Evolutionary conservation across 2,113 vertebrate species (phyloP), one percentile per base, ranked within the genome.

Genomic region (Neofelis nebulosa): DNA sequence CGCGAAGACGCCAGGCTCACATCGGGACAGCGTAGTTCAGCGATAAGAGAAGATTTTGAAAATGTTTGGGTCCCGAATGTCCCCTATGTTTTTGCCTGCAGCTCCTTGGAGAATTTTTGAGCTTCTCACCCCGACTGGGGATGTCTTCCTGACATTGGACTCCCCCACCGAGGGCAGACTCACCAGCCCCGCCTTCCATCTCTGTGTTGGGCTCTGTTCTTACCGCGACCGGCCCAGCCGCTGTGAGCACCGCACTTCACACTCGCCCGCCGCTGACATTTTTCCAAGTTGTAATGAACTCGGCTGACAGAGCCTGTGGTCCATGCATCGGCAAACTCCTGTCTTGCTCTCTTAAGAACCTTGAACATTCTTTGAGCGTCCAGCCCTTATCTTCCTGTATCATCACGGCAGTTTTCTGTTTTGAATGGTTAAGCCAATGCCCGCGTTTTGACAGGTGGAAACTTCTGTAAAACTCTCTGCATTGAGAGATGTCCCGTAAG

Each of bases 231-330:
- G 4, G 41, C n/a, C 29, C 69, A 29, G 76, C 23, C 14, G 0
- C 3, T 2, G 1, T 1, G 7, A 29, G 16, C 16, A 18, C 5
- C 23, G 29, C 2, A 1, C 18, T 52, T 12, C 3, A 0, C 1
- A 31, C 41, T 41, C 8, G 41, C 5, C n/a, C 12, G 21, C 69
- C 1, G 57, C 8, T 23, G 57, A 23, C 57, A 9, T 18, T 61
- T 61, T 61, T 23, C 21, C 57, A 23, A 5, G 36, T 38, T 23
- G 21, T 23, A 12, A 23, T 2, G 10, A 13, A 38, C 41, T 48
- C 41, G 1, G 8, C 74, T 16, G 27, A 31, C 74, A 31, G 74
- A 48, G 7, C 41, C 41, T 23, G 9, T 0, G 79, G 69, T 87
- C 4, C 21, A 52, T 29, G 11, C 11, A 14, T 55, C 36, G 81